A percentile compares a stretch with the other conserved stretches of the same genome.
phyloP scores from a whole-genome alignment of 2,888 invertebrate genomes.

The Rotaria socialis region DNA sequence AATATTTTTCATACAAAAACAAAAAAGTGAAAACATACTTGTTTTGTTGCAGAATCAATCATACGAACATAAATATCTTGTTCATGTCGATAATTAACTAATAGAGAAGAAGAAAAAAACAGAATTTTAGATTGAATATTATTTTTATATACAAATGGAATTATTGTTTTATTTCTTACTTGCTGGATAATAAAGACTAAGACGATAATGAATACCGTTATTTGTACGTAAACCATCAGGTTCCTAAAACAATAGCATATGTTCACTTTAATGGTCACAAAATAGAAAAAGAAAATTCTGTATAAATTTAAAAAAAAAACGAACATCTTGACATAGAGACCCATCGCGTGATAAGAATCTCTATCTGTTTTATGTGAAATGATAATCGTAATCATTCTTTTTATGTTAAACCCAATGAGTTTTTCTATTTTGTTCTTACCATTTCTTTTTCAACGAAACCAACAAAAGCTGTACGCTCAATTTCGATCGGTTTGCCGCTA shows the following conservation, averaged over 20 bases:
- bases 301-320: background rate
- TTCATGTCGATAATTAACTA: slow-evolving; percentile 75
- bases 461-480: slow-evolving; percentile 93
- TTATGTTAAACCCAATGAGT: no score
- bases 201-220: slow-evolving; percentile 95
- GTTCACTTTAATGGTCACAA: background rate
- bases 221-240: slow-evolving; percentile 93
- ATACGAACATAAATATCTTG: slow-evolving; percentile 95
- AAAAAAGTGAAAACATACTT: slow-evolving; percentile 65
- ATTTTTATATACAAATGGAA: no score
- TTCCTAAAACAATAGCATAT: slow-evolving; percentile 64
- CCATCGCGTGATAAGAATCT: background rate
- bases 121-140: no score
- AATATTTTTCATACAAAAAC: background rate
- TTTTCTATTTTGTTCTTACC: slow-evolving; percentile 63
- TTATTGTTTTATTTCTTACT: slow-evolving; percentile 67
- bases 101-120: slow-evolving; percentile 17
- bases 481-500: slow-evolving; percentile 93
- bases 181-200: slow-evolving; percentile 89
- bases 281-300: background rate
- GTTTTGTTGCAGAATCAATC: slow-evolving; percentile 96
- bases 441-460: slow-evolving; percentile 98
- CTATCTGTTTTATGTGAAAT: slow-evolving; percentile 10
- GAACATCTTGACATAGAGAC: slow-evolving; percentile 10
- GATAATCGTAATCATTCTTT: slow-evolving; percentile 5